Percentiles rank a stretch among this genome's conserved stretches.
phyloP scores from a whole-genome alignment of 2,797 vertebrate genomes.

The Falco peregrinus region DNA sequence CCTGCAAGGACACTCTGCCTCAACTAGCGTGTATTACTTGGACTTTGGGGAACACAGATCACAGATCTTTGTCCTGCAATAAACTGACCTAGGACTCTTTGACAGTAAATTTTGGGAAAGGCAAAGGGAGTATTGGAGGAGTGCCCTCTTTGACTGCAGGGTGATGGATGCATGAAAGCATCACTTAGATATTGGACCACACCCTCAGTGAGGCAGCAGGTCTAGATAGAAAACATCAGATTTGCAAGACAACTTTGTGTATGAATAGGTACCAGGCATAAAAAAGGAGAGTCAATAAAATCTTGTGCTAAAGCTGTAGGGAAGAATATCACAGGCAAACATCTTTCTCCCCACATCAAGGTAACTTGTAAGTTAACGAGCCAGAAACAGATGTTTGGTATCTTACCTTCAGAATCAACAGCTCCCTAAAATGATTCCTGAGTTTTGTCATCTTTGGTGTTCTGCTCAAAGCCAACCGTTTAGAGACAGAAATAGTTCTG shows the following conservation, averaged over 20 bases:
- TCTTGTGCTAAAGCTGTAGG: background rate
- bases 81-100: background rate
- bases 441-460: conserved; percentile 39
- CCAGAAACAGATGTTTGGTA: conserved; percentile 34
- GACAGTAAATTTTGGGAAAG: background rate
- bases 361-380: conserved; percentile 4
- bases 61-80: background rate
- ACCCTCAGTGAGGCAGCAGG: background rate
- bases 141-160: background rate
- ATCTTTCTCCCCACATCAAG: background rate
- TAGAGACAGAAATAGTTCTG: conserved; percentile 31
- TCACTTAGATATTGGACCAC: background rate
- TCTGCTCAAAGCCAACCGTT: conserved; percentile 20
- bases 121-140: background rate
- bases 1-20: background rate
- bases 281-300: background rate
- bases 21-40: background rate
- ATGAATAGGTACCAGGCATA: background rate
- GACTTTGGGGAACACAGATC: background rate
- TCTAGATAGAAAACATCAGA: background rate
- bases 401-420: conserved; percentile 12
- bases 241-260: background rate
- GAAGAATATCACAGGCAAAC: background rate
- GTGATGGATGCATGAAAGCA: background rate
- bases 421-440: background rate